These are phyloP conservation scores for Prinia subflava DNA, from an alignment of 2,113 vertebrate genomes.

Conservation along the genomic window DNA sequence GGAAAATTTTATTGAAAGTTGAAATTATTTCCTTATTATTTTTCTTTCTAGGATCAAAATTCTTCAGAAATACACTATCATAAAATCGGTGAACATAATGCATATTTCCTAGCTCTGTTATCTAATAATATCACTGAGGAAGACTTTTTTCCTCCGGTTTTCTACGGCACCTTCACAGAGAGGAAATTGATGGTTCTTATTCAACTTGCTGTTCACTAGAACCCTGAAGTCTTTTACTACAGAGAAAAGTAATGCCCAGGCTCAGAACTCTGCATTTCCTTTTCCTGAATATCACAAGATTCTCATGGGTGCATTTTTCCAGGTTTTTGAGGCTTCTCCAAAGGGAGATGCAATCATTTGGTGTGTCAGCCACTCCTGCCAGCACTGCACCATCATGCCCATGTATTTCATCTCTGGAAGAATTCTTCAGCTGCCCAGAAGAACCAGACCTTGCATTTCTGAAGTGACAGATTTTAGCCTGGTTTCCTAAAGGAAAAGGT, in stretches of 20 bases:
- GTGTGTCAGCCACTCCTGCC: accelerated
- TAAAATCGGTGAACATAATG: not conserved
- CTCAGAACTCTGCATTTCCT: not conserved
- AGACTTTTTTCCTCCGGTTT: not conserved
- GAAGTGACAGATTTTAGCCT: not conserved
- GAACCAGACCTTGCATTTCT: not conserved
- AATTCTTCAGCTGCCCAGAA: not conserved
- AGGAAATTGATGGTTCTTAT: not conserved
- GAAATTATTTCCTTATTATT: not conserved
- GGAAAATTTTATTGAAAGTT: not conserved
- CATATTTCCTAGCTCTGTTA: not conserved
- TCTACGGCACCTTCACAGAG: not conserved
- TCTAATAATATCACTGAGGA: not conserved
- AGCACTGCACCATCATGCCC: not conserved
- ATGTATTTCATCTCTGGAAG: not conserved
- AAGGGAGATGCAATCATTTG: not conserved
- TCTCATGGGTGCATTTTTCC: not conserved
- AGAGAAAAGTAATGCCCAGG: not conserved
- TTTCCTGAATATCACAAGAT: not conserved
- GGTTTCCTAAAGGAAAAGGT: not conserved
- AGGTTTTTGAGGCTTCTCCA: not conserved
- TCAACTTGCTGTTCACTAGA: not conserved
- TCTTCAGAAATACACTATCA: not conserved
- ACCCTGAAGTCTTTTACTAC: not conserved
- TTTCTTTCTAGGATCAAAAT: not conserved